Evolutionary conservation across 2,888 invertebrate genomes (phyloP).

Genomic region (Synanthedon formicaeformis): DNA sequence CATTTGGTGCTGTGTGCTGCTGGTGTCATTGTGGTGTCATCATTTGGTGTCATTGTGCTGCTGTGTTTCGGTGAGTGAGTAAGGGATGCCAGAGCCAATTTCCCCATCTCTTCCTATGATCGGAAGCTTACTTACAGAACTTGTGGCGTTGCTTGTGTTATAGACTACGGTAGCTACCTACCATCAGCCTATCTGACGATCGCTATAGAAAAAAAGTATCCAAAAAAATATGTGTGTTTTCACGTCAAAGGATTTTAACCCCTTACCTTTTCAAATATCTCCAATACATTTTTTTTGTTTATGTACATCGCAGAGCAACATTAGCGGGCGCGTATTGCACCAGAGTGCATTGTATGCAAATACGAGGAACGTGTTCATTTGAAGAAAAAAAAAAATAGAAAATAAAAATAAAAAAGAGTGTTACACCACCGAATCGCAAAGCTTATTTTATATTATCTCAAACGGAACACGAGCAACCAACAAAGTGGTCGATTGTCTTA

Average conservation of each 20-base stretch:
- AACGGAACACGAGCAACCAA: constrained; percentile 32
- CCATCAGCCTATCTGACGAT: no score
- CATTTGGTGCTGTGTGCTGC: no score
- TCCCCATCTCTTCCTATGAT: no score
- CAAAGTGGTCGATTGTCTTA: constrained; percentile 24
- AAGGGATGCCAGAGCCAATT: no score
- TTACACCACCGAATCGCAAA: constrained; percentile 24
- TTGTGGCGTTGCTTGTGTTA: no score
- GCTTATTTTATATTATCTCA: constrained; percentile 49
- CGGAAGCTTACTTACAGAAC: no score
- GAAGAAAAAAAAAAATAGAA: constrained; percentile 34
- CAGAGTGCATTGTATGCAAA: constrained; percentile 63
- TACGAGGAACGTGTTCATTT: constrained; percentile 54
- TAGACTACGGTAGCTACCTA: no score
- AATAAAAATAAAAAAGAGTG: constrained; percentile 5
- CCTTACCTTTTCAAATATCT: not conserved
- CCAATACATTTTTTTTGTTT: constrained; percentile 17
- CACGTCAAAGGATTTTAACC: not conserved
- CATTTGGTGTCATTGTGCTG: no score
- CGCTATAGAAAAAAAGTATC: not conserved
- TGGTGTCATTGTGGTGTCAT: no score
- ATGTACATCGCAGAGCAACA: constrained; percentile 14
- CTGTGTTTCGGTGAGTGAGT: no score
- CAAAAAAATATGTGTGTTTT: not conserved
- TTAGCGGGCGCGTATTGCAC: constrained; percentile 60